Percentiles rank a stretch among this genome's conserved stretches.
Evolutionary conservation across 1,140 invertebrate genomes (phyloP).

Genomic region (Drosophila seguyi): DNA sequence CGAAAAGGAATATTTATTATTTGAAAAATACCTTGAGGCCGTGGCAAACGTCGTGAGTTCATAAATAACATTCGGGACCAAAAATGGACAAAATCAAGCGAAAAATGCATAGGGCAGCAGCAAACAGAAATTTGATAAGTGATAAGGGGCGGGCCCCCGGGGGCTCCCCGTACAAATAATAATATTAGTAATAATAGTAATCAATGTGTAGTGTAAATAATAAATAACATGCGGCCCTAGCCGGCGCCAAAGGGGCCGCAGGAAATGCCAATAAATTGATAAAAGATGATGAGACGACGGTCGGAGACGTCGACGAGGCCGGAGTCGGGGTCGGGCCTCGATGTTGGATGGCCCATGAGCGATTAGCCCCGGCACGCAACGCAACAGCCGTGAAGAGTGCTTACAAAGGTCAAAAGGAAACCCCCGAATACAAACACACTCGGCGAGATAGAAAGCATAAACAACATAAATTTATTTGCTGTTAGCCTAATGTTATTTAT

Average conservation of each 20-base stretch:
- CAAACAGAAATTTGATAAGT: slow-evolving; percentile 68
- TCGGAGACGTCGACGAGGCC: not conserved
- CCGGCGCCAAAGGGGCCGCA: slow-evolving; percentile 27
- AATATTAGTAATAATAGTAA: slow-evolving; percentile 80
- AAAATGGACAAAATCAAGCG: slow-evolving; percentile 68
- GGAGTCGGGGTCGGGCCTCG: slow-evolving; percentile 17
- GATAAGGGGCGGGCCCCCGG: slow-evolving; percentile 25
- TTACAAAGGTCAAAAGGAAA: slow-evolving; percentile 70
- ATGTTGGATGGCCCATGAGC: slow-evolving; percentile 49
- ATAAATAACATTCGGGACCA: slow-evolving; percentile 67
- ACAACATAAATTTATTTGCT: slow-evolving; percentile 82
- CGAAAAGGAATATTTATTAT: slow-evolving; percentile 77
- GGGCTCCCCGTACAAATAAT: slow-evolving; percentile 57
- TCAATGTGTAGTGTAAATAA: slow-evolving; percentile 82
- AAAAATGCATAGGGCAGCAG: slow-evolving; percentile 55
- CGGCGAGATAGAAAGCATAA: slow-evolving; percentile 54
- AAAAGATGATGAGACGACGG: slow-evolving; percentile 71
- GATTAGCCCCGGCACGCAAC: slow-evolving; percentile 67
- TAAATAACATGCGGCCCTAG: slow-evolving; percentile 64
- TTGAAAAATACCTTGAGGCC: slow-evolving; percentile 76
- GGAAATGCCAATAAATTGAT: slow-evolving; percentile 80
- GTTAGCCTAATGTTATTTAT: slow-evolving; percentile 84
- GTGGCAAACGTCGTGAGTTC: slow-evolving; percentile 66
- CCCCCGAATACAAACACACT: slow-evolving; percentile 46
- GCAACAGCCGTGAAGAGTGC: slow-evolving; percentile 57